A percentile compares a stretch with the other conserved stretches of the same genome.
Evolutionary conservation across 2,113 vertebrate genomes (phyloP).

Genomic region (Cryptomyrus ogoouensis): DNA sequence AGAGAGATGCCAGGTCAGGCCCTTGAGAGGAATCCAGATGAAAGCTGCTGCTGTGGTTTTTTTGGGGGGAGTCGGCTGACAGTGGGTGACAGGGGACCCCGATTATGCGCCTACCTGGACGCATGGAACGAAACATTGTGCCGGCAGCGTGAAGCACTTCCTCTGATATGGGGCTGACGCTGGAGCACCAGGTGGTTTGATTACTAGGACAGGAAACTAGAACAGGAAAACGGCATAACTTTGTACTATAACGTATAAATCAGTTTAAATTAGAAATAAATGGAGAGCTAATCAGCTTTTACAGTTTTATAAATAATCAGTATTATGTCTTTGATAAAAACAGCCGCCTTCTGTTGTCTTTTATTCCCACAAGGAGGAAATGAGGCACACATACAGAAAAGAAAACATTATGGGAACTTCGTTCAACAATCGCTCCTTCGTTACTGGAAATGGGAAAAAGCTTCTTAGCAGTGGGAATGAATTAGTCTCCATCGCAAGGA

Average conservation of each 20-base stretch:
- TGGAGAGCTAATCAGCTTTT: neutral
- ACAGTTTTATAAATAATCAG: neutral
- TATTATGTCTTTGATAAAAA: neutral
- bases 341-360: neutral
- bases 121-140: neutral
- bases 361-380: neutral
- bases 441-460: neutral
- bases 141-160: neutral
- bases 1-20: conserved; percentile 38
- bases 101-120: neutral
- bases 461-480: neutral
- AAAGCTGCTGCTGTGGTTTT: conserved; percentile 39
- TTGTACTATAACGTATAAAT: neutral
- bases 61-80: neutral
- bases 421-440: neutral
- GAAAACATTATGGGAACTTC: neutral
- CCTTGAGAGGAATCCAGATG: conserved; percentile 36
- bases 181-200: neutral
- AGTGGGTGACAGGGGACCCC: conserved; percentile 18
- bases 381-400: neutral
- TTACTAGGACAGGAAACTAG: neutral
- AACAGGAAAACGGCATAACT: neutral
- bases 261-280: neutral
- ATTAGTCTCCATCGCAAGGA: neutral
- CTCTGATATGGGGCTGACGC: neutral